phyloP scores from a whole-genome alignment of 2,113 vertebrate genomes.

The Oreochromis aureus region DNA sequence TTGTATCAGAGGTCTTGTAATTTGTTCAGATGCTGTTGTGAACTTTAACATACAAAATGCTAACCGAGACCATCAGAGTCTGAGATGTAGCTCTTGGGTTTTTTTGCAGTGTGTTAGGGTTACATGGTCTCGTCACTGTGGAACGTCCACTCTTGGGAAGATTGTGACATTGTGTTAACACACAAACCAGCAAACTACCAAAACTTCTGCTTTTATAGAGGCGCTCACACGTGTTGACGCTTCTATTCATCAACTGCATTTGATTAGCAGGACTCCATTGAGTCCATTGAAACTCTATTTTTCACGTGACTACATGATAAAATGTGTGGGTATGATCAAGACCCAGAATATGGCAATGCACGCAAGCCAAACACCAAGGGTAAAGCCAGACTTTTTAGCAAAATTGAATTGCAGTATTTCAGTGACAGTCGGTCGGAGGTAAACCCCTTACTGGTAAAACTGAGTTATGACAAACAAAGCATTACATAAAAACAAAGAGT shows the following conservation, averaged over 20 bases:
- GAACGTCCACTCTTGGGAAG: not conserved
- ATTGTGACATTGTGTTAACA: not conserved
- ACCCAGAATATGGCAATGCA: not conserved
- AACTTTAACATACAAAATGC: not conserved
- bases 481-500: not conserved
- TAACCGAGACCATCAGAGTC: not conserved
- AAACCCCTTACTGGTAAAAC: not conserved
- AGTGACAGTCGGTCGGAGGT: not conserved
- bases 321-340: not conserved
- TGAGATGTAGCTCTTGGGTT: not conserved
- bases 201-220: not conserved
- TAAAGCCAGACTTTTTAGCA: not conserved
- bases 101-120: not conserved
- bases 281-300: not conserved
- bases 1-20: not conserved
- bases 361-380: not conserved
- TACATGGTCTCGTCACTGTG: not conserved
- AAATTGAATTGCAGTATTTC: not conserved
- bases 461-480: conserved; percentile 7
- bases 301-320: not conserved
- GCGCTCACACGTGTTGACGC: not conserved
- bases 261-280: not conserved
- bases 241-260: not conserved
- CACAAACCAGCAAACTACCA: not conserved
- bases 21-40: not conserved